phyloP scores from a whole-genome alignment of 2,113 vertebrate genomes.

The Rhabdomys dilectus region DNA sequence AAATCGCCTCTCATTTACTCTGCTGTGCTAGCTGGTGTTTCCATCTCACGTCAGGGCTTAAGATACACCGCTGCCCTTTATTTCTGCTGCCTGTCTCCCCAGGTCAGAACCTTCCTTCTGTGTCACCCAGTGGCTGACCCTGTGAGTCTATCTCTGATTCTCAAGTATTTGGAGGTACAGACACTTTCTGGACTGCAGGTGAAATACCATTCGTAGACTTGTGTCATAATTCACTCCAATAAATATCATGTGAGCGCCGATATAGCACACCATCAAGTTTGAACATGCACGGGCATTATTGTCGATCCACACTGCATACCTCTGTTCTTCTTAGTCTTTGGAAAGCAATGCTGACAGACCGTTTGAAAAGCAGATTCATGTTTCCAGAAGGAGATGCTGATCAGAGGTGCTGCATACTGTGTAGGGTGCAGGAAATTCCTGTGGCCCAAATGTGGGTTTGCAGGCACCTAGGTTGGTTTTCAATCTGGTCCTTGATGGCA shows the following conservation, averaged over 20 bases:
- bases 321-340: constrained; percentile 4
- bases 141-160: constrained; percentile 1
- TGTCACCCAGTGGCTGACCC: neutral
- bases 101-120: neutral
- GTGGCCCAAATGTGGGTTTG: neutral
- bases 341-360: neutral
- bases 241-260: constrained; percentile 46
- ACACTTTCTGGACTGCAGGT: constrained; percentile 54
- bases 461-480: too few relatives aligned
- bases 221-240: constrained; percentile 57
- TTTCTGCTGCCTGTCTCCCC: neutral
- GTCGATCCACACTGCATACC: neutral
- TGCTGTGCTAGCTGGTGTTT: neutral
- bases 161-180: neutral
- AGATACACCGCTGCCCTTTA: neutral
- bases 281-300: constrained; percentile 1
- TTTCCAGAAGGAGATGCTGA: neutral
- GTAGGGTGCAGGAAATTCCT: neutral
- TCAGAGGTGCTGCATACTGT: neutral
- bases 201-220: constrained; percentile 49
- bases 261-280: constrained; percentile 15
- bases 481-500: neutral
- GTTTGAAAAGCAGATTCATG: neutral
- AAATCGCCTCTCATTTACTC: neutral
- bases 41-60: neutral